Evolutionary conservation across 1,140 invertebrate species (phyloP).

Genomic region (Eriocheir sinensis): DNA sequence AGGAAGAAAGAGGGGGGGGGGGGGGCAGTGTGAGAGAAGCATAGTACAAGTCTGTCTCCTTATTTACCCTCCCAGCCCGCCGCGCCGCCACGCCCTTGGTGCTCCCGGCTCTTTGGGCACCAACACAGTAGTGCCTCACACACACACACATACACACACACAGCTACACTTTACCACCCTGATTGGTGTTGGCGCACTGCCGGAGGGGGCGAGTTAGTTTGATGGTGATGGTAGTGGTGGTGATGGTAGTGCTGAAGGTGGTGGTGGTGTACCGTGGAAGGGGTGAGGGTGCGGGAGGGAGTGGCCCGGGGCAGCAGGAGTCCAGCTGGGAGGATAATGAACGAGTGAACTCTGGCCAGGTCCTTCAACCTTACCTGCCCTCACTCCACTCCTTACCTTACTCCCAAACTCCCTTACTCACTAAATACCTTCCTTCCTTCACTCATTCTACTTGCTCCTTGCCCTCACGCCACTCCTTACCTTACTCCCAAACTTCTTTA

Average conservation of each 20-base stretch:
- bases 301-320: conserved; percentile 6
- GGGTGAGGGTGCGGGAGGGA: neutral
- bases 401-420: too few species aligned
- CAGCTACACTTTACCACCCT: neutral
- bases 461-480: too few species aligned
- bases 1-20: too few species aligned
- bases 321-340: conserved; percentile 23
- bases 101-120: neutral
- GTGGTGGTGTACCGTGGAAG: neutral
- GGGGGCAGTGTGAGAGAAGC: too few species aligned
- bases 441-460: too few species aligned
- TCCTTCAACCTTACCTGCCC: conserved; percentile 36
- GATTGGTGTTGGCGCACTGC: neutral
- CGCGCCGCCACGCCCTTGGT: neutral
- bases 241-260: neutral
- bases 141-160: neutral
- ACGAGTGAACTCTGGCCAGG: neutral
- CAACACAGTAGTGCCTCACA: neutral
- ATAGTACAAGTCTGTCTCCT: neutral
- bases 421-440: too few species aligned
- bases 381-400: conserved; percentile 41
- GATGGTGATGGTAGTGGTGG: neutral
- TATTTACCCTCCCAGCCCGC: neutral
- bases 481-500: too few species aligned
- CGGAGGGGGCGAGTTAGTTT: conserved; percentile 4